phyloP scores from a whole-genome alignment of 2,113 vertebrate species.

The Saccopteryx bilineata region DNA sequence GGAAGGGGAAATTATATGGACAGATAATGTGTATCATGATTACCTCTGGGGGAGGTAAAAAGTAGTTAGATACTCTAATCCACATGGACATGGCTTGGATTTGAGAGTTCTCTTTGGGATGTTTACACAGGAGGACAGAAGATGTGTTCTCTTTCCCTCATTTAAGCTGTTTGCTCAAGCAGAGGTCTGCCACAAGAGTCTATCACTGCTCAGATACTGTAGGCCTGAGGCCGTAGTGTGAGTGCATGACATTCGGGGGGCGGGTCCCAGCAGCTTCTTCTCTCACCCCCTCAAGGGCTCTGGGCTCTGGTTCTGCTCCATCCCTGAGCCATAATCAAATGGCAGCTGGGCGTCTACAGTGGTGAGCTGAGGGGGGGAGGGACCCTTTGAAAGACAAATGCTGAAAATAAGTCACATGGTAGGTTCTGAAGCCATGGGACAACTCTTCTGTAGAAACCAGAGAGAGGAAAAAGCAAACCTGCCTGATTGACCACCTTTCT shows the following conservation, averaged over 20 bases:
- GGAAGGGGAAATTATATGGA: neutral
- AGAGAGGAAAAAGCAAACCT: neutral
- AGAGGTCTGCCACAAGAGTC: neutral
- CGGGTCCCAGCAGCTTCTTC: neutral
- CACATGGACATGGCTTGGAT: neutral
- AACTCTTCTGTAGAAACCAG: neutral
- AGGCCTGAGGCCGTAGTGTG: no score
- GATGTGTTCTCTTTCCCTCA: neutral
- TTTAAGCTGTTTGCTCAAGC: neutral
- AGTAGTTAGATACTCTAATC: neutral
- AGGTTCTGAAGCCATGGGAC: neutral
- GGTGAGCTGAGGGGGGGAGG: neutral
- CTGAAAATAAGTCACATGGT: constrained; percentile 11
- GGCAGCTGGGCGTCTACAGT: neutral
- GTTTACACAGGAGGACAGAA: neutral
- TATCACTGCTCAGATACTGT: rapidly evolving
- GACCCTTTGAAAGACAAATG: constrained; percentile 4
- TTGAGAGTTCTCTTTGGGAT: neutral
- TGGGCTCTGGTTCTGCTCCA: neutral
- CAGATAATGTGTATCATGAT: neutral
- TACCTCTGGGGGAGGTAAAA: neutral
- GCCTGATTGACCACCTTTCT: neutral
- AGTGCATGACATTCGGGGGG: neutral
- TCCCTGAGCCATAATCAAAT: neutral
- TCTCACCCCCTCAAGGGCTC: neutral